Evolutionary conservation across 2,113 vertebrate species (phyloP), one percentile per base, ranked within the genome.

Genomic region (Actenoides hombroni): DNA sequence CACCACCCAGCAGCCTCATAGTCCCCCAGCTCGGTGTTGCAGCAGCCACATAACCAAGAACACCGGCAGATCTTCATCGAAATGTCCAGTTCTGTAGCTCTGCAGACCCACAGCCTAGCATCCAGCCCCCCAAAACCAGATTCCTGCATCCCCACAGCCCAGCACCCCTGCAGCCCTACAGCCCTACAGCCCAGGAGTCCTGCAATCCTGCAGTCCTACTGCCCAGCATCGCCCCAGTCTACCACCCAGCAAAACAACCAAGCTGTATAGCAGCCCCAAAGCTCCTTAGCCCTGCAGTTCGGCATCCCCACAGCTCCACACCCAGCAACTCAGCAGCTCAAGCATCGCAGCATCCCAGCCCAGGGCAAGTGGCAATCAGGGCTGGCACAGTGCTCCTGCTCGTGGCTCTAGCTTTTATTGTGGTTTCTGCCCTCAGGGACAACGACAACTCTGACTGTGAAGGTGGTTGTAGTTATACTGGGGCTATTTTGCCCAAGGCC

Each of bases 361-460:
- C 74, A 11, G 35, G 51, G 19, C 26, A 12, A 6, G 12, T 49
- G 83, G 63, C 67, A 51, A 35, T 24, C 1, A 0, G 2, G 6
- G 53, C 51, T 37, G 46, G 33, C 88, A 48, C 46, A 21, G 73
- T 23, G 59, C 68, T 61, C 54, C 63, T 65, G 53, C 71, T 51
- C 1, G 0, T 5, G 39, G 13, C 1, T 64, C 16, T 13, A 8
- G 44, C 40, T 53, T 70, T 78, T 42, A 5, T 7, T 46, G 51
- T 10, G 56, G 21, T 28, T 84, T 74, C 46, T 91, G 42, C 17
- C 37, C 13, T 21, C 46, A n/a, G 31, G 40, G 8, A 2, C 69
- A 46, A 40, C 1, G 69, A 42, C 46, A 67, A 9, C n/a, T 59
- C 28, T 49, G 60, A 56, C 42, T 6, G 1, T 33, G 19, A 46